Conservation (phyloP, 2,888 invertebrate genomes). For the Ephialtes manifestator region DNA sequence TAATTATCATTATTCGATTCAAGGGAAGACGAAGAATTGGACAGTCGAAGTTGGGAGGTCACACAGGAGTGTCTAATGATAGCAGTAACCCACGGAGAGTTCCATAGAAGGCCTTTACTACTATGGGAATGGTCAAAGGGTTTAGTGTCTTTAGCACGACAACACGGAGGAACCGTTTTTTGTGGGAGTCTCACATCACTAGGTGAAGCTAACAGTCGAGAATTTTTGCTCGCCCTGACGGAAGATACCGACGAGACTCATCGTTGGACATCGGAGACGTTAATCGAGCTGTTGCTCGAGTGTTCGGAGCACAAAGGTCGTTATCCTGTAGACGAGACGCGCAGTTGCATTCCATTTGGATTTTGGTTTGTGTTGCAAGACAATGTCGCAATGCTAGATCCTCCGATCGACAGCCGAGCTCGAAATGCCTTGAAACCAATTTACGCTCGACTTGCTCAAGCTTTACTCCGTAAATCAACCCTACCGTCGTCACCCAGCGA, state of each 20-base stretch:
- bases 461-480: conserved; percentile 93
- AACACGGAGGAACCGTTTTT: conserved; percentile 78
- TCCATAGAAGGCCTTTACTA: conserved; percentile 76
- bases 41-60: conserved; percentile 77
- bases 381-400: conserved; percentile 79
- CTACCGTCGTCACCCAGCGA: conserved; percentile 87
- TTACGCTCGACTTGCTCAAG: conserved; percentile 92
- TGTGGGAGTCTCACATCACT: conserved; percentile 83
- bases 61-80: conserved; percentile 81
- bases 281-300: conserved; percentile 91
- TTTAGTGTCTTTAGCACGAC: conserved; percentile 78
- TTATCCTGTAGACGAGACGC: conserved; percentile 95
- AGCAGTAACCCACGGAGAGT: conserved; percentile 77
- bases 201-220: conserved; percentile 87
- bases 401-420: conserved; percentile 78
- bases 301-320: conserved; percentile 94
- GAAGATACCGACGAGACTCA: conserved; percentile 86
- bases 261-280: conserved; percentile 87
- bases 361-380: conserved; percentile 98
- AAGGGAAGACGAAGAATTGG: conserved; percentile 78
- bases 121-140: conserved; percentile 82
- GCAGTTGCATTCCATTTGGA: conserved; percentile 94
- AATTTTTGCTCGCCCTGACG: conserved; percentile 87
- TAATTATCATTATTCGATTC: conserved; percentile 19
- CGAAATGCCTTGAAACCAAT: conserved; percentile 89